Conservation (phyloP, 1,140 invertebrate species). For the Penaeus indicus region DNA sequence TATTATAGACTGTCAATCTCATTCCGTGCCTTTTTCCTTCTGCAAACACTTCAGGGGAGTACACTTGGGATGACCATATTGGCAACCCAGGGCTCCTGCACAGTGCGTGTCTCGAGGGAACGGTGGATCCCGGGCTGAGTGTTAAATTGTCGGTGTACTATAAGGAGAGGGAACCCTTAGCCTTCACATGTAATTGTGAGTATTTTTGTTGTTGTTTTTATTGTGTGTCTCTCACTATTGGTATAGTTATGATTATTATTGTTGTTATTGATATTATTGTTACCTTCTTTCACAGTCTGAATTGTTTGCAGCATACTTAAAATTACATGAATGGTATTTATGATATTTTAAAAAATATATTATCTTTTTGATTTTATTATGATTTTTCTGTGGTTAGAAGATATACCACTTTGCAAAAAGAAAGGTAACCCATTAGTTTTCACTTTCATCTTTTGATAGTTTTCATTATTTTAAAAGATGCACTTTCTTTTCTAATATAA, state of each 20-base stretch:
- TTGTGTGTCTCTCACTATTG: background rate
- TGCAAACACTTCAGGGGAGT: slow-evolving; percentile 53
- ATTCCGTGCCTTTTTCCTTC: too few relatives aligned
- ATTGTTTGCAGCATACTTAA: too few relatives aligned
- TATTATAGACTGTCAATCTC: too few relatives aligned
- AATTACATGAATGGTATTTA: too few relatives aligned
- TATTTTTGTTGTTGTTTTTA: slow-evolving; percentile 2
- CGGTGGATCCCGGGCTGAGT: slow-evolving; percentile 52
- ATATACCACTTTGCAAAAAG: too few relatives aligned
- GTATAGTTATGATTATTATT: background rate
- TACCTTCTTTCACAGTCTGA: background rate
- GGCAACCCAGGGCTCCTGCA: slow-evolving; percentile 66
- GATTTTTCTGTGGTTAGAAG: too few relatives aligned
- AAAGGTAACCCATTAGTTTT: too few relatives aligned
- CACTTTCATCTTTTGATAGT: too few relatives aligned
- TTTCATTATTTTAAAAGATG: too few relatives aligned
- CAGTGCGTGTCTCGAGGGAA: slow-evolving; percentile 63
- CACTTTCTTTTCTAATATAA: too few relatives aligned
- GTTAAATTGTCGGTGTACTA: slow-evolving; percentile 64
- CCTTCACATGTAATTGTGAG: slow-evolving; percentile 66
- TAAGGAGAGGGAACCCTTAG: slow-evolving; percentile 44
- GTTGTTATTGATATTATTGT: background rate
- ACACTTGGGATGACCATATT: slow-evolving; percentile 61
- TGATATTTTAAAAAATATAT: too few relatives aligned
- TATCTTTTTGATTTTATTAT: too few relatives aligned